A percentile compares a stretch with the other conserved stretches of the same genome.
These are phyloP conservation scores for Oscheius sp. DNA, from an alignment of 2,888 invertebrate genomes.

Conservation along the genomic window DNA sequence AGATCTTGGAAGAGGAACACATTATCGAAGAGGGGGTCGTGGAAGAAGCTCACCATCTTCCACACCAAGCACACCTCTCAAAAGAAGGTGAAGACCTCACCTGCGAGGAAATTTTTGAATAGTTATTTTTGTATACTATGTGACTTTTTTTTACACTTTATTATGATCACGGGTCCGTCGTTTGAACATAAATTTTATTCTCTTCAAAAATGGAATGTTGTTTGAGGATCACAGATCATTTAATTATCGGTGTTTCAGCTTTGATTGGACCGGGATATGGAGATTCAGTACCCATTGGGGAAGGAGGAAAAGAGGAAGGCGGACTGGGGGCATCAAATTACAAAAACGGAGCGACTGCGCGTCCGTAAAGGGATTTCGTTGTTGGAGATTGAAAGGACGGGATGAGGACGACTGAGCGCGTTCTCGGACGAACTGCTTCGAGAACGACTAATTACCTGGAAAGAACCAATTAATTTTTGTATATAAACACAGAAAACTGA, in stretches of 20 bases:
- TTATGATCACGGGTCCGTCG: not conserved
- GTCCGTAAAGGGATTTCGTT: conserved; percentile 14
- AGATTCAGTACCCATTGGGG: not conserved
- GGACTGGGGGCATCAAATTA: conserved; percentile 16
- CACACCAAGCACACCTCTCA: not conserved
- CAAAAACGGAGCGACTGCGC: conserved; percentile 29
- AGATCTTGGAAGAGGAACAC: conserved; percentile 1
- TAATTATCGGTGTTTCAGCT: not conserved
- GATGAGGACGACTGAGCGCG: not conserved
- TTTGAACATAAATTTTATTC: conserved; percentile 3
- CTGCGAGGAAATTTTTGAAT: conserved; percentile 38
- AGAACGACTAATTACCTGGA: conserved; percentile 28
- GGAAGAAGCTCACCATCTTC: not conserved
- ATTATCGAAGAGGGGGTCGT: conserved; percentile 5
- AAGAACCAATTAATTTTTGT: not conserved
- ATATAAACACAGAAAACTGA: not conserved
- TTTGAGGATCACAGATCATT: conserved; percentile 22
- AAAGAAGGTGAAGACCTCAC: conserved; percentile 10
- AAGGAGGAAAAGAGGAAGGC: not conserved
- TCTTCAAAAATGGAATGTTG: conserved; percentile 11
- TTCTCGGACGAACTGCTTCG: conserved; percentile 29
- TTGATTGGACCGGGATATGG: conserved; percentile 15
- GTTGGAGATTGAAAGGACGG: not conserved
- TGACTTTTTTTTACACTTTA: not conserved
- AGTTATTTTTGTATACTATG: not conserved